Percentiles rank a stretch among this genome's conserved stretches.
These are phyloP conservation scores for Engraulis encrasicolus DNA, from an alignment of 2,113 vertebrate species.

Conservation along the genomic window DNA sequence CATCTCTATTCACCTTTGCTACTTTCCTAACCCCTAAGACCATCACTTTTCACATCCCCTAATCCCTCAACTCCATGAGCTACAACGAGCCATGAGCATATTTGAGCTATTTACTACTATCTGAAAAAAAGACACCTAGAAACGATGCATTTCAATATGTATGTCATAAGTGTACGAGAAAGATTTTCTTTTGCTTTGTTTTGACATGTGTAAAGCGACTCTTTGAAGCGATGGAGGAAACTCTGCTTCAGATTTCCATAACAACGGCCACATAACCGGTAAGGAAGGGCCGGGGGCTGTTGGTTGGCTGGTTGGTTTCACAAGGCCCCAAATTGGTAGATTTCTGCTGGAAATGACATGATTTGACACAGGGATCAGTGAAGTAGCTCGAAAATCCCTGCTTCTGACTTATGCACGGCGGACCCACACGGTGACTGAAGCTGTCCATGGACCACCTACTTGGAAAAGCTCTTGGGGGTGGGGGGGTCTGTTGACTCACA, in stretches of 20 bases:
- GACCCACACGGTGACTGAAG: neutral
- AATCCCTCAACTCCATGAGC: neutral
- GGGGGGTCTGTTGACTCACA: neutral
- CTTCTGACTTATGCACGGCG: neutral
- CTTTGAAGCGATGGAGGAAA: neutral
- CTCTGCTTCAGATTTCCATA: neutral
- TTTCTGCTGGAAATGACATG: neutral
- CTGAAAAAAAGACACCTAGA: neutral
- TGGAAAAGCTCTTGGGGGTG: neutral
- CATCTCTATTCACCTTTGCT: no score
- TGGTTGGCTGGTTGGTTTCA: neutral
- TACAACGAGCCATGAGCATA: neutral
- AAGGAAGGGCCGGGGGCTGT: neutral
- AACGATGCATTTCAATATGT: neutral
- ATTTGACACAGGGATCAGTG: constrained; percentile 1
- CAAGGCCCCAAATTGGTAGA: neutral
- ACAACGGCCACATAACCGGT: neutral
- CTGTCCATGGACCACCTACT: constrained; percentile 2
- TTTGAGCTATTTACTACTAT: neutral
- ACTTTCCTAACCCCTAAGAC: no score
- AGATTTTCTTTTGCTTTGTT: neutral
- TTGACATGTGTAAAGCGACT: neutral
- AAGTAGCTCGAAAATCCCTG: neutral
- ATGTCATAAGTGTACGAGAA: neutral
- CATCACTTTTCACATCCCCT: no score